Evolutionary conservation across 2,113 vertebrate species (phyloP).

Genomic region (Isichthys henryi): DNA sequence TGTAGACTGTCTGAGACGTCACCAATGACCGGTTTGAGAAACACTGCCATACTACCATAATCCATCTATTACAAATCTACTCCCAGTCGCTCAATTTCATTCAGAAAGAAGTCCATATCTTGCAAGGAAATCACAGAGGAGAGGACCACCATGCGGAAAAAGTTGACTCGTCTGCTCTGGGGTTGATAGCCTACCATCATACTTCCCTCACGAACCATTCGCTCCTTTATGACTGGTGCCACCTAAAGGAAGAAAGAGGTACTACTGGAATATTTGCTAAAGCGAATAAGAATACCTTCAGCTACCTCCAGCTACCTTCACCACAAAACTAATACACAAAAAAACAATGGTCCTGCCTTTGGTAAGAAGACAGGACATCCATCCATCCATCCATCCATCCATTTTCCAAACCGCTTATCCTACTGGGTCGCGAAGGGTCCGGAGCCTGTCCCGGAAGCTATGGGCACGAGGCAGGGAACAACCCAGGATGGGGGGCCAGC

Average conservation of each 20-base stretch:
- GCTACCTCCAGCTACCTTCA: neutral
- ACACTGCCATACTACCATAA: neutral
- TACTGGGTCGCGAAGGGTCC: too few relatives aligned
- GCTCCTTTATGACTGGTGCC: conserved; percentile 67
- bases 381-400: too few relatives aligned
- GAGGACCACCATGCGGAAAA: conserved; percentile 66
- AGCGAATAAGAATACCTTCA: neutral
- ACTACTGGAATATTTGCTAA: neutral
- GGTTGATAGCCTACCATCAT: conserved; percentile 77
- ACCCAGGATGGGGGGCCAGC: too few relatives aligned
- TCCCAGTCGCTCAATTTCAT: conserved; percentile 71
- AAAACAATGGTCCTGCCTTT: neutral
- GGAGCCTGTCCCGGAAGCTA: too few relatives aligned
- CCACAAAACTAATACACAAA: neutral
- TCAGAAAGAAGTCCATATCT: conserved; percentile 64
- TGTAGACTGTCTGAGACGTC: neutral
- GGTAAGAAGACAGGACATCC: neutral
- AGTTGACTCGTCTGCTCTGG: conserved; percentile 55
- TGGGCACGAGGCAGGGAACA: too few relatives aligned
- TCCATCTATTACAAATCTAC: conserved; percentile 54
- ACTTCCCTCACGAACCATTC: conserved; percentile 66
- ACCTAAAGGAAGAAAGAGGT: conserved; percentile 48
- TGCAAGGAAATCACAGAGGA: conserved; percentile 49
- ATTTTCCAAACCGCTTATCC: too few relatives aligned
- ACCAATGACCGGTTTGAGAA: neutral